Evolutionary conservation across 2,113 vertebrate genomes (phyloP).

Genomic region (Maccullochella peelii): DNA sequence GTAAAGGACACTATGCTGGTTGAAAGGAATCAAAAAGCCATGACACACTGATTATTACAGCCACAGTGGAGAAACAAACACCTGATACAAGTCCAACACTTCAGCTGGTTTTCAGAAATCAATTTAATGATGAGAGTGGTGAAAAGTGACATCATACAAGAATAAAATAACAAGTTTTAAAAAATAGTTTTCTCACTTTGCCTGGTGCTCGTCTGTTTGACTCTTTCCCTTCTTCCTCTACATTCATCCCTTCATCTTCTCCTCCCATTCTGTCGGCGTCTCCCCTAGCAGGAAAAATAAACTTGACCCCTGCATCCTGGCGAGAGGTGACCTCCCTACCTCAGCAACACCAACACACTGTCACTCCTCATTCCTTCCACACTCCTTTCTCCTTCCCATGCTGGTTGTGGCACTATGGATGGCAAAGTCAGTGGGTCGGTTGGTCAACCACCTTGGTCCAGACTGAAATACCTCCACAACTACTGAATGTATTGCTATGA

Average conservation of each 20-base stretch:
- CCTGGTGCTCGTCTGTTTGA: not conserved
- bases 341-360: slow-evolving; percentile 46
- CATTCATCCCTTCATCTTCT: slow-evolving; percentile 32
- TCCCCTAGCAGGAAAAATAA: slow-evolving; percentile 81
- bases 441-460: not conserved
- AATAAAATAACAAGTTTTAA: not conserved
- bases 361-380: too few relatives aligned
- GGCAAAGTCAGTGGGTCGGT: not conserved
- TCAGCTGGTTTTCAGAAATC: not conserved
- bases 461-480: not conserved
- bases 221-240: not conserved
- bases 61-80: not conserved
- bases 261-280: slow-evolving; percentile 37
- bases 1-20: not conserved
- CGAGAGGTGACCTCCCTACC: slow-evolving; percentile 69
- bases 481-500: not conserved
- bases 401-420: not conserved
- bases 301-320: slow-evolving; percentile 82
- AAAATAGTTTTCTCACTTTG: not conserved
- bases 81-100: not conserved
- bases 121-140: not conserved
- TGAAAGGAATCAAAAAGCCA: not conserved
- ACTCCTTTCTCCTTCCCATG: too few relatives aligned
- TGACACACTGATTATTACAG: not conserved
- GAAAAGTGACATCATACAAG: not conserved